Percentiles rank a stretch among this genome's conserved stretches.
These are phyloP conservation scores for Knipowitschia caucasica DNA, from an alignment of 2,797 vertebrate genomes.

Conservation along the genomic window DNA sequence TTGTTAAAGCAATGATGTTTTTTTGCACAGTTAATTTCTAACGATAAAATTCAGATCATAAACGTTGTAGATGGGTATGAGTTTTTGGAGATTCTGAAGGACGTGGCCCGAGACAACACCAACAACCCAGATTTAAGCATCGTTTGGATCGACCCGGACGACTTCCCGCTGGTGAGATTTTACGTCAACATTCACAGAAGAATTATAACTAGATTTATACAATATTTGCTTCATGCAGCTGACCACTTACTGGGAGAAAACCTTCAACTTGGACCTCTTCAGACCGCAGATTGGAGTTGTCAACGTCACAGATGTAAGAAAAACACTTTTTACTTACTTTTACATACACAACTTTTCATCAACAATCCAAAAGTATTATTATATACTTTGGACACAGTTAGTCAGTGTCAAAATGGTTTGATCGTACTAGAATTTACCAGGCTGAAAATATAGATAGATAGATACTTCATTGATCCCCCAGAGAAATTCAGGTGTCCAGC, in stretches of 20 bases:
- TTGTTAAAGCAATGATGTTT: too few relatives aligned
- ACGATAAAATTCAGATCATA: too few relatives aligned
- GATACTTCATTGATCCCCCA: too few relatives aligned
- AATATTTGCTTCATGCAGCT: slow-evolving; percentile 72
- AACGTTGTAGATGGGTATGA: slow-evolving; percentile 89
- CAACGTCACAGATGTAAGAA: slow-evolving; percentile 95
- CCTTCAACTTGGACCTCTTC: slow-evolving; percentile 92
- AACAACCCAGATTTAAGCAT: slow-evolving; percentile 96
- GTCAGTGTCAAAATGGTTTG: too few relatives aligned
- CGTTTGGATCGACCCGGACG: slow-evolving; percentile 95
- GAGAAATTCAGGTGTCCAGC: too few relatives aligned
- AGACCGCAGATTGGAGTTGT: slow-evolving; percentile 95
- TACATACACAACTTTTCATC: too few relatives aligned
- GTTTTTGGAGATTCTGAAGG: slow-evolving; percentile 95
- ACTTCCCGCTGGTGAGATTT: slow-evolving; percentile 88
- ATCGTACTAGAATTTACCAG: too few relatives aligned
- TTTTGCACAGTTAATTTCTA: too few relatives aligned
- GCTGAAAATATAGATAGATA: too few relatives aligned
- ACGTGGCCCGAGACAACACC: slow-evolving; percentile 95
- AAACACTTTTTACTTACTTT: too few relatives aligned
- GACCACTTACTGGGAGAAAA: slow-evolving; percentile 96
- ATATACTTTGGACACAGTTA: too few relatives aligned
- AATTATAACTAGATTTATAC: not conserved
- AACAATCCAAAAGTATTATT: too few relatives aligned
- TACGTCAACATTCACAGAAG: not conserved